Evolutionary conservation across 2,113 vertebrate genomes (phyloP).

Genomic region (Corythoichthys haematopterus): DNA sequence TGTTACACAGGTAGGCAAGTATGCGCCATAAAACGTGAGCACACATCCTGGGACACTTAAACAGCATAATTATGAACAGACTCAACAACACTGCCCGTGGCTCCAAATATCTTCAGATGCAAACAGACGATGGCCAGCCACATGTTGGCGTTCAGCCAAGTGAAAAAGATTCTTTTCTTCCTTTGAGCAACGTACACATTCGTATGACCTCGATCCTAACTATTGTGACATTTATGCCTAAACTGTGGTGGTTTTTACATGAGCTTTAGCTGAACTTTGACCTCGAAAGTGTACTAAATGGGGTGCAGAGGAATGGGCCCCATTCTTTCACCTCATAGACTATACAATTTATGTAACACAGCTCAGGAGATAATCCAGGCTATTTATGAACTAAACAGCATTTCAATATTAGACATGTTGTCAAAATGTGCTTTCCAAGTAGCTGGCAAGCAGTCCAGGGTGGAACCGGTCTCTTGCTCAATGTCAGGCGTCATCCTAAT

Average conservation of each 20-base stretch:
- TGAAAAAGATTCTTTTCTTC: slow-evolving; percentile 12
- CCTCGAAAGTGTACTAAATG: slow-evolving; percentile 9
- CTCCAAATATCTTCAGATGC: slow-evolving; percentile 32
- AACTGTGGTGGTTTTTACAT: slow-evolving; percentile 1
- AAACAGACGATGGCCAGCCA: slow-evolving; percentile 26
- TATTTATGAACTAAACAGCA: slow-evolving; percentile 15
- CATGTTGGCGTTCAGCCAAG: slow-evolving; percentile 27
- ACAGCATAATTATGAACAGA: slow-evolving; percentile 66
- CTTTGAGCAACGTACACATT: not conserved
- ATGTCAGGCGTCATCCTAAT: too few relatives aligned
- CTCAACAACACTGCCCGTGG: slow-evolving; percentile 37
- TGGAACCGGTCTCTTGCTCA: too few relatives aligned
- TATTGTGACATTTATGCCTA: slow-evolving; percentile 3
- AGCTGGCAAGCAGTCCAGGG: too few relatives aligned
- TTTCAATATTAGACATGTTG: not conserved
- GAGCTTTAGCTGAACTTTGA: slow-evolving; percentile 13
- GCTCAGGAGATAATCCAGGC: slow-evolving; percentile 16
- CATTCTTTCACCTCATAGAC: slow-evolving; percentile 15
- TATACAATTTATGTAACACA: slow-evolving; percentile 24
- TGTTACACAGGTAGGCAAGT: slow-evolving; percentile 65
- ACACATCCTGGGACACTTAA: slow-evolving; percentile 62
- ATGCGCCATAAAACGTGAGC: slow-evolving; percentile 62
- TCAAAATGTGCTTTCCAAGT: too few relatives aligned
- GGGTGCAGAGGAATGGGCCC: not conserved
- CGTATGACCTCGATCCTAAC: not conserved